phyloP scores from a whole-genome alignment of 1,140 invertebrate species.

The Drosophila subpulchrella region DNA sequence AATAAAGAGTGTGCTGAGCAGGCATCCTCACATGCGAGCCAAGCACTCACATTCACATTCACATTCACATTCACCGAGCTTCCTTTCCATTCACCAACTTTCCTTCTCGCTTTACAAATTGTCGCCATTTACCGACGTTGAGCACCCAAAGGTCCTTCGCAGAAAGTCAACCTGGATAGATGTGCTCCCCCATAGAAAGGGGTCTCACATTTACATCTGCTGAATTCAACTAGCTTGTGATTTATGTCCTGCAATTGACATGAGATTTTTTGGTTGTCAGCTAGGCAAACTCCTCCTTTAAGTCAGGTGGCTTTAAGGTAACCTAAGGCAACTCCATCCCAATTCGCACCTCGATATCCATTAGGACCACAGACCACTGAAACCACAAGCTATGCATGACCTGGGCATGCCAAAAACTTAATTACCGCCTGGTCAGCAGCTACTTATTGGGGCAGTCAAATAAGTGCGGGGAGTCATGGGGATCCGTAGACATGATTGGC shows the following conservation, averaged over 20 bases:
- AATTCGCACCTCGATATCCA: constrained; percentile 14
- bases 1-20: constrained; percentile 41
- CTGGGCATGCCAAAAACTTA: constrained; percentile 65
- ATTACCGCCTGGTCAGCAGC: constrained; percentile 70
- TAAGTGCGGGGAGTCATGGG: constrained; percentile 17
- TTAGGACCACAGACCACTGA: constrained; percentile 46
- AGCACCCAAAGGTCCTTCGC: constrained; percentile 47
- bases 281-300: constrained; percentile 48
- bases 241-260: constrained; percentile 77
- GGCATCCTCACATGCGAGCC: constrained; percentile 29
- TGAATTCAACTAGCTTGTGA: constrained; percentile 54
- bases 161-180: constrained; percentile 25
- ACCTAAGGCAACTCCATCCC: not conserved
- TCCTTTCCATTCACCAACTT: constrained; percentile 10
- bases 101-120: constrained; percentile 65
- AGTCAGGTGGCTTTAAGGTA: constrained; percentile 43
- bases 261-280: constrained; percentile 66
- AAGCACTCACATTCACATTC: constrained; percentile 43
- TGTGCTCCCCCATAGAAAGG: constrained; percentile 18
- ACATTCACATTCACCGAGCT: constrained; percentile 23
- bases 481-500: constrained; percentile 47
- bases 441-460: constrained; percentile 38
- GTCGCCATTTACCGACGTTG: constrained; percentile 68
- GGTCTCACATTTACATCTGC: constrained; percentile 64
- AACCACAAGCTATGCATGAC: constrained; percentile 54